A percentile compares a stretch with the other conserved stretches of the same genome.
These are phyloP conservation scores for Malacoraja senta DNA, from an alignment of 2,797 vertebrate species.

Conservation along the genomic window DNA sequence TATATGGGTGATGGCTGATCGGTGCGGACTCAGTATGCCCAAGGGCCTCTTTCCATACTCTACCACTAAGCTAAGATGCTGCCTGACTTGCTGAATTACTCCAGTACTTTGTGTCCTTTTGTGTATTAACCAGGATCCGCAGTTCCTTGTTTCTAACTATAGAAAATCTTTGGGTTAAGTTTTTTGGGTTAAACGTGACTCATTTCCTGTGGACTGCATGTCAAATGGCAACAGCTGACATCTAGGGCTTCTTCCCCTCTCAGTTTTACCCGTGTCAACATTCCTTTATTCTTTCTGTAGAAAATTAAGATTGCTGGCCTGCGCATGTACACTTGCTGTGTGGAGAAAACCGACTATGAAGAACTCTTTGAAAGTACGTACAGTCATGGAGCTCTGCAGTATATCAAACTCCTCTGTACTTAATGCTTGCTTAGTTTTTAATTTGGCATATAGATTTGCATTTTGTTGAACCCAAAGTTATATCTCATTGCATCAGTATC, in stretches of 20 bases:
- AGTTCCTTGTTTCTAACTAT: not conserved
- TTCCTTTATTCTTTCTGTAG: constrained; percentile 52
- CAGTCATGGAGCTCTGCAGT: not conserved
- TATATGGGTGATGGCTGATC: no score
- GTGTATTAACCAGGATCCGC: no score
- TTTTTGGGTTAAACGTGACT: not conserved
- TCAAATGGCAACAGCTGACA: not conserved
- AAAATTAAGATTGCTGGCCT: constrained; percentile 94
- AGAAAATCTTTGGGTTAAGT: not conserved
- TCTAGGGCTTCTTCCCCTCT: not conserved
- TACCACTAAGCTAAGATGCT: no score
- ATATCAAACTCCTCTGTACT: not conserved
- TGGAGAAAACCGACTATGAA: constrained; percentile 89
- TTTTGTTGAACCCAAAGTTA: not conserved
- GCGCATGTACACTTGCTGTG: constrained; percentile 96
- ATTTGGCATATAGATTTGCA: not conserved
- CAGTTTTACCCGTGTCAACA: not conserved
- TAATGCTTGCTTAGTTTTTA: not conserved
- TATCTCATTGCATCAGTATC: not conserved
- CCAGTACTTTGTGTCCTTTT: no score
- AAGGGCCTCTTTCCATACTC: no score
- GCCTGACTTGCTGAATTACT: no score
- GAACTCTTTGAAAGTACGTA: constrained; percentile 91
- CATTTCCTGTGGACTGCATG: not conserved
- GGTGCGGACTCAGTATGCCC: no score